A percentile compares a stretch with the other conserved stretches of the same genome.
Evolutionary conservation across 2,113 vertebrate genomes (phyloP).

Genomic region (Notothenia rossii): DNA sequence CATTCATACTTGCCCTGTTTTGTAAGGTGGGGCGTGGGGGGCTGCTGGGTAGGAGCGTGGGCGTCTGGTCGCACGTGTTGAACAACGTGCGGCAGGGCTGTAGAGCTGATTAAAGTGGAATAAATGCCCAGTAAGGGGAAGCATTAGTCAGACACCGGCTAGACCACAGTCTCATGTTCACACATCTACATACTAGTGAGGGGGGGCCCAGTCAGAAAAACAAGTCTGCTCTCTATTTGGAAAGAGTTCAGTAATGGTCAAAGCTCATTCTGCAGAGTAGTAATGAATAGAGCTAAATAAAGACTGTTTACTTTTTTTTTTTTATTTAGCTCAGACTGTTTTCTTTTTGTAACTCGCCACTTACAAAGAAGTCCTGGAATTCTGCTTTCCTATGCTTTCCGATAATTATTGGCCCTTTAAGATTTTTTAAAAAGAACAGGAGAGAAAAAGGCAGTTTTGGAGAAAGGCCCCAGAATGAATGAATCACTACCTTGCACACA

Average conservation of each 20-base stretch:
- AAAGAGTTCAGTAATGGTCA: constrained; percentile 52
- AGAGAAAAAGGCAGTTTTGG: constrained; percentile 4
- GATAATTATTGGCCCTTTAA: neutral
- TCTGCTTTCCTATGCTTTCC: neutral
- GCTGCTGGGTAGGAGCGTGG: neutral
- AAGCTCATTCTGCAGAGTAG: constrained; percentile 28
- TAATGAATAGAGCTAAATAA: constrained; percentile 18
- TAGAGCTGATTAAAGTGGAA: constrained; percentile 58
- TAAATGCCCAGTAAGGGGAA: constrained; percentile 63
- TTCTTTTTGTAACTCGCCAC: constrained; percentile 11
- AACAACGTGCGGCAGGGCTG: constrained; percentile 56
- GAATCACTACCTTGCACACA: constrained; percentile 5
- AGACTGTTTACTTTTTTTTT: neutral
- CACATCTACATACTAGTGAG: constrained; percentile 46
- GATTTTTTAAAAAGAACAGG: neutral
- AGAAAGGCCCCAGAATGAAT: constrained; percentile 9
- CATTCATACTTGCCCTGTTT: constrained; percentile 36
- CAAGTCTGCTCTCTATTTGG: constrained; percentile 46
- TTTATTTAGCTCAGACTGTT: neutral
- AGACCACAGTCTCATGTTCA: constrained; percentile 69
- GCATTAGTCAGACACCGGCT: constrained; percentile 69
- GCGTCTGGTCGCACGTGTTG: constrained; percentile 53
- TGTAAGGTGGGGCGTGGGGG: constrained; percentile 1
- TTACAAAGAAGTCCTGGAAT: constrained; percentile 36
- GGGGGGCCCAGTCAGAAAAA: constrained; percentile 51